Percentiles rank a stretch among this genome's conserved stretches.
These are phyloP conservation scores for Smittia aterrima DNA, from an alignment of 2,888 invertebrate genomes.

Conservation along the genomic window DNA sequence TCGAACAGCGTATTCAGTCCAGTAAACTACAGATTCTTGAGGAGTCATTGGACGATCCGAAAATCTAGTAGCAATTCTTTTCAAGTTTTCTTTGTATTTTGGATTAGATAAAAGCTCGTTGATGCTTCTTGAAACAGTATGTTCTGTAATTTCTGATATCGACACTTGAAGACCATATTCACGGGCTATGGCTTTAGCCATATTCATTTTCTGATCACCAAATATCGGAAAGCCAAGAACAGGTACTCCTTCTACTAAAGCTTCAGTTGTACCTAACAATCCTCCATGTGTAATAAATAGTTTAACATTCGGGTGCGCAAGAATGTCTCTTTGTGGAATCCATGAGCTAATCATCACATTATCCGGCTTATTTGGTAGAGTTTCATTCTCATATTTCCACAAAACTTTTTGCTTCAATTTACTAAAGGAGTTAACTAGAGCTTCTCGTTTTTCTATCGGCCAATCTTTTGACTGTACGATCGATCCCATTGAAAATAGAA, in stretches of 20 bases:
- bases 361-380: constrained; percentile 36
- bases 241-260: constrained; percentile 53
- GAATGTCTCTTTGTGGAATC: constrained; percentile 52
- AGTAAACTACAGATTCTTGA: constrained; percentile 49
- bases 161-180: constrained; percentile 70
- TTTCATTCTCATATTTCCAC: constrained; percentile 44
- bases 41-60: constrained; percentile 50
- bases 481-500: constrained; percentile 50
- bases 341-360: constrained; percentile 51
- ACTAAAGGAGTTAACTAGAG: constrained; percentile 24
- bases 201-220: constrained; percentile 76
- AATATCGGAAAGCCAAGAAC: constrained; percentile 62
- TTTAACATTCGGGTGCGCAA: constrained; percentile 55
- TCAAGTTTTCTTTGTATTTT: constrained; percentile 42
- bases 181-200: constrained; percentile 66
- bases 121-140: background rate
- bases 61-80: constrained; percentile 46
- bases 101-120: constrained; percentile 21
- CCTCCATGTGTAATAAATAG: constrained; percentile 59
- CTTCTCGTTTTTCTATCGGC: constrained; percentile 30
- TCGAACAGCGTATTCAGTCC: constrained; percentile 50
- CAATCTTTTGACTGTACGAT: constrained; percentile 30
- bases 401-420: constrained; percentile 42
- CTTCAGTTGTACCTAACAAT: constrained; percentile 56
- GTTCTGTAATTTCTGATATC: constrained; percentile 51